Base-by-base conservation (phyloP, 2,888 invertebrate species). In the Nezara viridula region DNA sequence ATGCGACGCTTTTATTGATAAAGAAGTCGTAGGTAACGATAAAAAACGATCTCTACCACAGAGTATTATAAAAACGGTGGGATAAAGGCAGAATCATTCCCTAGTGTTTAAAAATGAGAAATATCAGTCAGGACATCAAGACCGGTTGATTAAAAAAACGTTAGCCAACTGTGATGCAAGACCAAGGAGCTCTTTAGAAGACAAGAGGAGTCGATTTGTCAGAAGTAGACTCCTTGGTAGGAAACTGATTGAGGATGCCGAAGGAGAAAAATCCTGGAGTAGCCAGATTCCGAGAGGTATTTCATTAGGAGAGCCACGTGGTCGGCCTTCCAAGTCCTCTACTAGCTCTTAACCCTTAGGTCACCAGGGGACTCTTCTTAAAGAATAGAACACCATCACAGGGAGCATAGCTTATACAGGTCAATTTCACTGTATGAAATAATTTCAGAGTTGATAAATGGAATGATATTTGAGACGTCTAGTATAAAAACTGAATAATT, bases 231-330 rank as follows among this genome's bases (percentile, higher is more conserved):
- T 44, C 10, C 44, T 44, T 6, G 44, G 44, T 24, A 47, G 47
- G 44, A 81, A 47, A 81, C 81, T 47, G 81, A 81, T 81, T 81
- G 81, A 81, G 44, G 81, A 81, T 44, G 81, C 40, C 81, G 81
- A 81, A 81, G 81, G 40, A 81, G 81, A 81, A 81, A 81, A 44
- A 81, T 81, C 81, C 81, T n/a, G 14, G 44, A 44, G 40, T 73
- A 73, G 66, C 66, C 44, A 47, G 81, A 81, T 81, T 81, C 81
- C 44, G 81, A 47, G 81, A 47, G 81, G 44, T 81, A 52, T 73
- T 52, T 77, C 73, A 49, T 66, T 47, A 47, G 49, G 81, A 6
- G 27, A 10, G 81, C 47, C 66, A 49, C 21, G 40, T 27, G 50
- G 88, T 24, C 21, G 19, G 88, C 21, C 27, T 49, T 44, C 37